Evolutionary conservation across 1,140 invertebrate species (phyloP).

Genomic region (Plutomurus gul): DNA sequence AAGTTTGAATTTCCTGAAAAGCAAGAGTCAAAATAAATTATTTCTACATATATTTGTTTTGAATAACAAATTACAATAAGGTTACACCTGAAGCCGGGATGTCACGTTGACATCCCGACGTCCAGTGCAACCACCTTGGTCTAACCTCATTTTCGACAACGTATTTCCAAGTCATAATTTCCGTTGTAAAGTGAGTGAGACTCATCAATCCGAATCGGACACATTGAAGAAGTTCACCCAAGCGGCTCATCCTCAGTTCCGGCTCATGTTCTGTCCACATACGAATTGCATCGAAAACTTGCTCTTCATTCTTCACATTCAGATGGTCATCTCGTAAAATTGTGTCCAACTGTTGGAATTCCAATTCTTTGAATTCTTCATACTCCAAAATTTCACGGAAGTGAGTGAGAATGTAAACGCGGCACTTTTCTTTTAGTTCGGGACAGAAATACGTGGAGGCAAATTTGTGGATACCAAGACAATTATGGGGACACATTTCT

Average conservation of each 20-base stretch:
- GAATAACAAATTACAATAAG: too few species aligned
- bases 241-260: conserved; percentile 60
- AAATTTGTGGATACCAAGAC: conserved; percentile 72
- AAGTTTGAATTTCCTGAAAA: conserved; percentile 40
- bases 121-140: too few species aligned
- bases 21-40: background rate
- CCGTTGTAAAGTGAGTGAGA: conserved; percentile 65
- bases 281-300: conserved; percentile 69
- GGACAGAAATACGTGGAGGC: conserved; percentile 70
- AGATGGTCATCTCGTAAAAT: conserved; percentile 69
- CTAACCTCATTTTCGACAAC: conserved; percentile 25
- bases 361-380: conserved; percentile 62
- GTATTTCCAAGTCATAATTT: conserved; percentile 11
- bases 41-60: background rate
- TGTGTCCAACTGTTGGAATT: conserved; percentile 63
- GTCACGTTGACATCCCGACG: too few species aligned
- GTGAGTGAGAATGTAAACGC: conserved; percentile 59
- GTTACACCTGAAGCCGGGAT: too few species aligned
- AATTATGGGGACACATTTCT: conserved; percentile 66
- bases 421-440: conserved; percentile 62
- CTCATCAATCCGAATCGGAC: conserved; percentile 70
- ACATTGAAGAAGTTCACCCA: conserved; percentile 66
- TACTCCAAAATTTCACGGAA: conserved; percentile 46
- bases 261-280: conserved; percentile 60
- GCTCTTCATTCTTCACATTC: conserved; percentile 71